Evolutionary conservation across 2,888 invertebrate species (phyloP).

Genomic region (Drosophila robusta): DNA sequence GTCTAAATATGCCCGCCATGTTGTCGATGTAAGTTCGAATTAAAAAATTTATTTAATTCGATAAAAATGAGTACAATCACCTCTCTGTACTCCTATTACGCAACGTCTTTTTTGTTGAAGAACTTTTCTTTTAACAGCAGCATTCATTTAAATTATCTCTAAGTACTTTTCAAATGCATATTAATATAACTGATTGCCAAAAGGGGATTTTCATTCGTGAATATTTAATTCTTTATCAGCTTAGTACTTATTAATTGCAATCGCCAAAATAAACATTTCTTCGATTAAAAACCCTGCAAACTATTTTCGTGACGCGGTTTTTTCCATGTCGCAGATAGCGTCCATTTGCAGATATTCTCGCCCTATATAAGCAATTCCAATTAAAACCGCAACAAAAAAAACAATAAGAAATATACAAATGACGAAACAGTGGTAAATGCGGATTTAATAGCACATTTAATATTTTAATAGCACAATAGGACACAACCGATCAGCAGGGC

Average conservation of each 20-base stretch:
- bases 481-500: too few species aligned
- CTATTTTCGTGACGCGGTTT: neutral
- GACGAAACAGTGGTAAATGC: too few species aligned
- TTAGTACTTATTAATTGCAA: neutral
- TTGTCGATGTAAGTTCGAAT: too few species aligned
- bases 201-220: neutral
- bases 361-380: conserved; percentile 27
- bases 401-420: too few species aligned
- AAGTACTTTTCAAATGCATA: neutral
- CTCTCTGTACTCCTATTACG: too few species aligned
- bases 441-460: too few species aligned
- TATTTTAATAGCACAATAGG: too few species aligned
- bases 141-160: too few species aligned
- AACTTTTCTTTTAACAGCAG: too few species aligned
- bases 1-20: neutral
- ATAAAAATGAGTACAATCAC: neutral
- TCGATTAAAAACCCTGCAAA: conserved; percentile 4
- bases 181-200: conserved; percentile 1
- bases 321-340: conserved; percentile 9
- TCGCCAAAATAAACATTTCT: neutral
- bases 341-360: neutral
- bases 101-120: too few species aligned
- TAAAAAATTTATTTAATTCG: neutral
- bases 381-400: too few species aligned
- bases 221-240: conserved; percentile 7